Evolutionary conservation across 2,888 invertebrate species (phyloP).

Genomic region (Copidosoma aretas): DNA sequence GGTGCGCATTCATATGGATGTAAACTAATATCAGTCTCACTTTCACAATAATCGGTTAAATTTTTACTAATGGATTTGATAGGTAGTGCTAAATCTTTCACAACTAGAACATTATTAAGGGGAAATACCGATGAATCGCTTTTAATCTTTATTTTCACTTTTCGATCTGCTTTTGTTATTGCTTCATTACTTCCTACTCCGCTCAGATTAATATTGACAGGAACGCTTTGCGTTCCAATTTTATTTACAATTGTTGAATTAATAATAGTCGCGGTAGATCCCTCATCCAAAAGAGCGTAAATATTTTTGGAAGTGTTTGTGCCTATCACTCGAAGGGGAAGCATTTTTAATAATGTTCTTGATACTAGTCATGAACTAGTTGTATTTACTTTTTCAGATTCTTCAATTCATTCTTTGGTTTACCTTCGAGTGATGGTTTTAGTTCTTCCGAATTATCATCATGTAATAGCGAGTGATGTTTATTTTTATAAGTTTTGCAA

Average conservation of each 20-base stretch:
- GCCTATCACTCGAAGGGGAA: conserved; percentile 58
- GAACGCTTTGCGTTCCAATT: not conserved
- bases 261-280: not conserved
- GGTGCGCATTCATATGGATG: not conserved
- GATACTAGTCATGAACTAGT: not conserved
- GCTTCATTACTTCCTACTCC: not conserved
- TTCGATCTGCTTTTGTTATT: not conserved
- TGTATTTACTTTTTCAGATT: not conserved
- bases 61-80: too few species aligned
- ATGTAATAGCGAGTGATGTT: too few species aligned
- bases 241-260: not conserved
- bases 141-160: not conserved
- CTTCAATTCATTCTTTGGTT: not conserved
- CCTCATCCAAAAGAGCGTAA: not conserved
- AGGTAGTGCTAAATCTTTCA: too few species aligned
- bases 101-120: too few species aligned
- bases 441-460: too few species aligned
- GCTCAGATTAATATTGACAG: not conserved
- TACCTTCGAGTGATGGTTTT: too few species aligned
- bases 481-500: too few species aligned
- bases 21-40: too few species aligned
- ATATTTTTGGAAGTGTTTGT: not conserved
- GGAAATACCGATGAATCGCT: not conserved
- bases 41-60: too few species aligned
- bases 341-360: not conserved